Percentiles rank a stretch among this genome's conserved stretches.
Conservation (phyloP, 2,888 invertebrate species). For the Cephus nigrinus region DNA sequence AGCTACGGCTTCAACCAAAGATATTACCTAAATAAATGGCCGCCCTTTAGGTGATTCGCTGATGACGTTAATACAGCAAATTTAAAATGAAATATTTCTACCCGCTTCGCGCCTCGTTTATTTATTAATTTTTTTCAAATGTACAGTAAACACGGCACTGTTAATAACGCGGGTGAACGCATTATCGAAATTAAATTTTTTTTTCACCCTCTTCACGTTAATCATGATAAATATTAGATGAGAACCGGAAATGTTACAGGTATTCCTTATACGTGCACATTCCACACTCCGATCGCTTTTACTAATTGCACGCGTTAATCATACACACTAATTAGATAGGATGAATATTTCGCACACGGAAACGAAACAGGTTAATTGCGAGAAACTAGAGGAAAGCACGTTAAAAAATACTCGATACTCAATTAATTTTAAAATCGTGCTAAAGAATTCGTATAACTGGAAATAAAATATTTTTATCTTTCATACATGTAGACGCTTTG, state of each 20-base stretch:
- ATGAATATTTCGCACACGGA: neutral
- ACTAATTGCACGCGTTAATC: neutral
- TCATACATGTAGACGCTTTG: neutral
- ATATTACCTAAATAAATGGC: constrained; percentile 14
- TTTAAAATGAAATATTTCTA: neutral
- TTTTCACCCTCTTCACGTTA: neutral
- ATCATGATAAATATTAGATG: neutral
- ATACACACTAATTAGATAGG: neutral
- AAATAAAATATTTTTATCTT: neutral
- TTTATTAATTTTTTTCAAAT: neutral
- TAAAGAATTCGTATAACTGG: neutral
- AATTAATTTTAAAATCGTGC: neutral
- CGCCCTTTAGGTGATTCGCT: neutral
- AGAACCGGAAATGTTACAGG: neutral
- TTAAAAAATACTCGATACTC: neutral
- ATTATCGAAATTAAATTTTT: neutral
- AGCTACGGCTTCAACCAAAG: constrained; percentile 74
- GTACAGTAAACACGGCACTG: neutral
- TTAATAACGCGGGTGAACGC: neutral
- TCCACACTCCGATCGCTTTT: neutral
- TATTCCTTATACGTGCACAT: neutral
- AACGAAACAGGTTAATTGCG: neutral
- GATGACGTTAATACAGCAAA: neutral
- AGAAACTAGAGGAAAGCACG: neutral
- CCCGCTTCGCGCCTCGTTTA: neutral